phyloP scores from a whole-genome alignment of 1,140 invertebrate genomes.

The Aphaenogaster floridana region DNA sequence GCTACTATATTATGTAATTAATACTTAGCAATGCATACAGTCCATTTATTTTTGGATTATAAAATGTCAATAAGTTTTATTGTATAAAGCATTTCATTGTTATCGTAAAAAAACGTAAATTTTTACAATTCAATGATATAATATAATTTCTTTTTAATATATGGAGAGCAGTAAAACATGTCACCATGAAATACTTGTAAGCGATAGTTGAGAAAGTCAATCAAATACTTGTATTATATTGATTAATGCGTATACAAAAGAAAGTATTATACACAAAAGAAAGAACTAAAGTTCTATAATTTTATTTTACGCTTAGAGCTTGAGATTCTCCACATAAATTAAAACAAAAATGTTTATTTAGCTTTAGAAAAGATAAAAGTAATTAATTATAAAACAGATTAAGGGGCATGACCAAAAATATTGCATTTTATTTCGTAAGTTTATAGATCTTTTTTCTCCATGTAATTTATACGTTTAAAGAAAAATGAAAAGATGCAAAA shows the following conservation, averaged over 20 bases:
- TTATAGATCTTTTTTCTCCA: background rate
- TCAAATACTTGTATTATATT: slow-evolving; percentile 49
- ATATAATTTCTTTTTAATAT: slow-evolving; percentile 59
- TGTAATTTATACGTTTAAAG: slow-evolving; percentile 25
- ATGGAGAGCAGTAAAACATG: slow-evolving; percentile 59
- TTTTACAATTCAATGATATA: slow-evolving; percentile 23
- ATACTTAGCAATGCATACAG: slow-evolving; percentile 37
- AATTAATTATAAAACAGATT: slow-evolving; percentile 11
- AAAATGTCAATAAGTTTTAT: slow-evolving; percentile 58
- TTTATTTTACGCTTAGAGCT: slow-evolving; percentile 40
- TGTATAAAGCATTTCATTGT: slow-evolving; percentile 51
- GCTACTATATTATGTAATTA: slow-evolving; percentile 55
- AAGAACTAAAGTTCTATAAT: slow-evolving; percentile 33
- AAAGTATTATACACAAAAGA: background rate
- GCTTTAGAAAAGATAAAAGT: slow-evolving; percentile 37
- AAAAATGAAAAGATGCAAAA: slow-evolving; percentile 14
- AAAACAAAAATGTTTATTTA: slow-evolving; percentile 18
- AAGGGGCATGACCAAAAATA: slow-evolving; percentile 35
- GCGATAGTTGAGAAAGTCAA: slow-evolving; percentile 33
- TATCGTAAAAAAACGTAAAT: slow-evolving; percentile 58
- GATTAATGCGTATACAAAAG: slow-evolving; percentile 11
- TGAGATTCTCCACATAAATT: slow-evolving; percentile 39
- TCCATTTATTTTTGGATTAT: slow-evolving; percentile 44
- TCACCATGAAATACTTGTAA: slow-evolving; percentile 55
- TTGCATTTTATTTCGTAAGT: slow-evolving; percentile 58